Base-by-base conservation (phyloP, 2,797 vertebrate species). In the Hafferia zeledoni region DNA sequence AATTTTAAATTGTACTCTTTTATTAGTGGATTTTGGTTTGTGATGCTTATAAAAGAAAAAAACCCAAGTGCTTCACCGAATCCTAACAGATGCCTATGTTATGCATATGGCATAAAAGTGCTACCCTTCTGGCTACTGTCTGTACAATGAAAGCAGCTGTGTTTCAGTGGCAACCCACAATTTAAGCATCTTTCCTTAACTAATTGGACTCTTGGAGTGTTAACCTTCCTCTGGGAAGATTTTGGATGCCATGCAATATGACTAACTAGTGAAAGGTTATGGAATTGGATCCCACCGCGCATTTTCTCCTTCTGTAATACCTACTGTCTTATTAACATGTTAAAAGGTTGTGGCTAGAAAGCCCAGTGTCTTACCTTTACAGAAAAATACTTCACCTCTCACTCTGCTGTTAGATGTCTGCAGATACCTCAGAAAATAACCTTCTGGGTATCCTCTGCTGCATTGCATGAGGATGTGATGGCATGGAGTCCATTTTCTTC, bases 11-110 rank as follows among this genome's bases (percentile, higher is more conserved):
- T 78, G 35, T 88, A 5, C 39, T 81, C 76, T 97, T 97, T 91
- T 95, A 50, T 87, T 83, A 90, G 76, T 83, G 57, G 17, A 86
- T 94, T 97, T 97, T 89, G 70, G 68, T 95, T 96, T 95, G 84
- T 92, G 76, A 89, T 92, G 97, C 88, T 93, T 95, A 61, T 93
- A 90, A 95, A 80, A 94, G 27, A 46, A 94, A 95, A 94, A 55
- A 76, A 49, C 44, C 8, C 46, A 74, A 63, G 35, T 39, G 31
- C 70, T 63, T 56, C 76, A 67, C 50, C 0, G 2, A 80, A 93
- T 89, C 67, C 95, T 94, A 87, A 79, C 72, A 93, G 91, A 79
- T 75, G n/a, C 25, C 2, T 65, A 43, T 87, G 61, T 28, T 46
- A 9, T 79, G 35, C 41, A 72, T 55, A n/a, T 67, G 81, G 67